A percentile compares a stretch with the other conserved stretches of the same genome.
phyloP scores from a whole-genome alignment of 2,797 vertebrate genomes.

The Urosaurus nigricauda region DNA sequence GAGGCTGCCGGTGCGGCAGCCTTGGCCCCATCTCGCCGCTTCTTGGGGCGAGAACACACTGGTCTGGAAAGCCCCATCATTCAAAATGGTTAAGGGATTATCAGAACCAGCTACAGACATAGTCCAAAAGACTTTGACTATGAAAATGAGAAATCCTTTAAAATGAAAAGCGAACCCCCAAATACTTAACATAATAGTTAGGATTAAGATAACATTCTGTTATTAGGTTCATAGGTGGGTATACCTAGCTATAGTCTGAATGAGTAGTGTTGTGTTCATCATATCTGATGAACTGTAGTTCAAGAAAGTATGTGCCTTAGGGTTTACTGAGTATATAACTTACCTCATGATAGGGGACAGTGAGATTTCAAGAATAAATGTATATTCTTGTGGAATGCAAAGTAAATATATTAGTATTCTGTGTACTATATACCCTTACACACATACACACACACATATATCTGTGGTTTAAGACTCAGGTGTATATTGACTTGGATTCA shows the following conservation, averaged over 20 bases:
- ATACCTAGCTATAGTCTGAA: neutral
- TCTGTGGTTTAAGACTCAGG: constrained; percentile 15
- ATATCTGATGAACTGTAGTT: neutral
- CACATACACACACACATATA: neutral
- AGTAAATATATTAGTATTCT: neutral
- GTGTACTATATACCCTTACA: neutral
- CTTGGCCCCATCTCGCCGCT: no score
- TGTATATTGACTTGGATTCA: constrained; percentile 43
- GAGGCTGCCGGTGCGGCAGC: no score
- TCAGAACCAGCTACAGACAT: neutral
- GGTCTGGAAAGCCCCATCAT: no score
- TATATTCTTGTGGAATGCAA: neutral
- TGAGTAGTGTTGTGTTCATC: neutral
- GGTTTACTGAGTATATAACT: neutral
- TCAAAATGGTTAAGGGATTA: neutral
- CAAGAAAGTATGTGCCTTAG: neutral
- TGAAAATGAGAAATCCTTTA: neutral
- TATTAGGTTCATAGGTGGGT: neutral
- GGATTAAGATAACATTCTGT: neutral
- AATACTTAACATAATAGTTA: neutral
- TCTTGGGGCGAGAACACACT: no score
- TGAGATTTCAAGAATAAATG: neutral
- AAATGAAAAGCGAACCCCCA: no score
- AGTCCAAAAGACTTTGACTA: neutral
- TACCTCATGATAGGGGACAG: neutral